These are phyloP conservation scores for Dione vanillae DNA, from an alignment of 2,888 invertebrate species.

Conservation along the genomic window DNA sequence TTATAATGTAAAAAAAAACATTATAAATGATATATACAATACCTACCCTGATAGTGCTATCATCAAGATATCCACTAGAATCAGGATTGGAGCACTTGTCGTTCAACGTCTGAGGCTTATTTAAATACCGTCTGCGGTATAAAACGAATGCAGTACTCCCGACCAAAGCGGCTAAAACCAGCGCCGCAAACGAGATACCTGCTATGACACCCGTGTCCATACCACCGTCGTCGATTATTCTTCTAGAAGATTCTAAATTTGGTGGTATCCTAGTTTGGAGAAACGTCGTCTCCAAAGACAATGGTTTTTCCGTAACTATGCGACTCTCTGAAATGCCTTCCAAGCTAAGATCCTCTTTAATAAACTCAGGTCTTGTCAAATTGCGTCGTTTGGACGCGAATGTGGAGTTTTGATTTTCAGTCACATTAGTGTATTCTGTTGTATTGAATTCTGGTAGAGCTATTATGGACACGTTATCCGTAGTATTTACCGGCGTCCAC, in stretches of 20 bases:
- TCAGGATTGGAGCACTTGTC: constrained; percentile 93
- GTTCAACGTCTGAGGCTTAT: constrained; percentile 92
- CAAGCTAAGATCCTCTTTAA: constrained; percentile 65
- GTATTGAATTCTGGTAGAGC: constrained; percentile 56
- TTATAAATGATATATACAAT: not conserved
- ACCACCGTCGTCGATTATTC: constrained; percentile 68
- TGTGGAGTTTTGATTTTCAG: constrained; percentile 66
- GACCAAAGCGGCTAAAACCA: constrained; percentile 86
- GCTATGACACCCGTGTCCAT: constrained; percentile 87
- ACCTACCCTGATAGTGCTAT: constrained; percentile 91
- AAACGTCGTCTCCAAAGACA: constrained; percentile 75
- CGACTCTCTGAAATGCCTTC: constrained; percentile 69
- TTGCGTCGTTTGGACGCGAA: constrained; percentile 65
- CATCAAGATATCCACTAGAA: constrained; percentile 94
- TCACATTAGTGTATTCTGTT: constrained; percentile 58
- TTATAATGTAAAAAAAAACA: not conserved
- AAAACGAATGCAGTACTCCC: constrained; percentile 87
- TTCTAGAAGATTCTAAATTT: constrained; percentile 73
- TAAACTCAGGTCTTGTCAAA: constrained; percentile 66
- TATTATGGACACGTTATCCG: constrained; percentile 53
- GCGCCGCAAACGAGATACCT: constrained; percentile 87
- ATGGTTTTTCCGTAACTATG: constrained; percentile 76
- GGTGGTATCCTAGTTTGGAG: constrained; percentile 74
- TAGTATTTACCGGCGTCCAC: constrained; percentile 65
- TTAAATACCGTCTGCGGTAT: constrained; percentile 89